Base-by-base conservation (phyloP, 2,113 vertebrate species). In the Bubo bubo region DNA sequence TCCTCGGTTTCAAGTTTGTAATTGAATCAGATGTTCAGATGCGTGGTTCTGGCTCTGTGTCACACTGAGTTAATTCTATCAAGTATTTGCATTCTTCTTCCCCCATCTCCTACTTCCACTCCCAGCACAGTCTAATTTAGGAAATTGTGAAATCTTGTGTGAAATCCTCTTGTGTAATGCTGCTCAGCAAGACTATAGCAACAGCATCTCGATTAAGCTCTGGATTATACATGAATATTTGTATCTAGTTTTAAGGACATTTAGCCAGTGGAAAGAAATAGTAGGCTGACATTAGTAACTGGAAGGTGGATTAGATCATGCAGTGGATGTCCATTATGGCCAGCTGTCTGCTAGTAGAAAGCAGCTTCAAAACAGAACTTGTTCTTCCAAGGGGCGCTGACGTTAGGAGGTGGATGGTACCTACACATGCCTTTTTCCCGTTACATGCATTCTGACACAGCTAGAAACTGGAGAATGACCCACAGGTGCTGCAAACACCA, bases 81-180 rank as follows among this genome's bases (percentile, higher is more conserved):
- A 68, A 79, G 53, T 87, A 90, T 76, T 79, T 79, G 66, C 66
- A n/a, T 94, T 94, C 62, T 79, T 76, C 21, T 79, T 5, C 12
- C n/a, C n/a, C 8, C 30, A 23, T 72, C 60, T 89, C 43, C 37
- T 86, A 22, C 37, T 90, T 80, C 47, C 9, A 79, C 15, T 87
- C 47, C 23, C 41, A 77, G 37, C 45, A 66, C 2, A 6, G 52
- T 41, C 66, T 86, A 80, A 89, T 81, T 50, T 53, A 81, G 76
- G 89, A 89, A 94, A 87, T 79, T 63, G 68, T 81, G 68, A 95
- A 82, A 82, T 82, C 43, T 74, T 90, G 9, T 68, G 30, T 90
- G 88, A 92, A 95, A 75, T 95, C 23, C 26, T 76, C 68, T 92
- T 96, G 76, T 74, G 70, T 76, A 96, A 80, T 0, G 0, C 39